Evolutionary conservation across 2,113 vertebrate species (phyloP).

Genomic region (Actenoides hombroni): DNA sequence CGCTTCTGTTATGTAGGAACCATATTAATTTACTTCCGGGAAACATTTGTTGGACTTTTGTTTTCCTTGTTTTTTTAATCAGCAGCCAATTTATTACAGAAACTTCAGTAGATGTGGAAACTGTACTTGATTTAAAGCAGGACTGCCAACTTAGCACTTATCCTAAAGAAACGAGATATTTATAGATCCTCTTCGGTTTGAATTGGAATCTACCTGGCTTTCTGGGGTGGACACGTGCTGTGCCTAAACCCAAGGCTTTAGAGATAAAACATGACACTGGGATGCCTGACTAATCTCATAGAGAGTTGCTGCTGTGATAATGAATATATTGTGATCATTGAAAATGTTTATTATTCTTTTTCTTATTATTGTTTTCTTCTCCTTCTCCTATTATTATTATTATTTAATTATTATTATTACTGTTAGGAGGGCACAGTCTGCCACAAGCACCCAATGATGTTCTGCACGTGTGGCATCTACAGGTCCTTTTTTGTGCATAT

Average conservation of each 20-base stretch:
- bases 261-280: background rate
- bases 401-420: background rate
- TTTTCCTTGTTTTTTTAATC: background rate
- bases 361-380: too few species aligned
- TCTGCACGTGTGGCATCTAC: fast-evolving
- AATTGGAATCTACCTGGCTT: background rate
- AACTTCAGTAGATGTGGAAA: background rate
- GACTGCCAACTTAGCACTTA: background rate
- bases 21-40: background rate
- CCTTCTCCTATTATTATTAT: background rate
- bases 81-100: background rate
- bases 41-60: background rate
- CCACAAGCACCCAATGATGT: background rate
- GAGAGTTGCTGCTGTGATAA: background rate
- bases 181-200: background rate
- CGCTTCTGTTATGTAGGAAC: background rate
- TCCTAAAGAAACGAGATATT: background rate
- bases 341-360: background rate
- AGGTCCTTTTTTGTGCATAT: background rate
- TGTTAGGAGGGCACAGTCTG: background rate
- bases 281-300: background rate
- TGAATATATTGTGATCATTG: background rate
- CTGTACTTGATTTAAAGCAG: background rate
- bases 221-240: background rate
- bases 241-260: background rate